phyloP scores from a whole-genome alignment of 2,797 vertebrate genomes.

The Buphagus erythrorhynchus region DNA sequence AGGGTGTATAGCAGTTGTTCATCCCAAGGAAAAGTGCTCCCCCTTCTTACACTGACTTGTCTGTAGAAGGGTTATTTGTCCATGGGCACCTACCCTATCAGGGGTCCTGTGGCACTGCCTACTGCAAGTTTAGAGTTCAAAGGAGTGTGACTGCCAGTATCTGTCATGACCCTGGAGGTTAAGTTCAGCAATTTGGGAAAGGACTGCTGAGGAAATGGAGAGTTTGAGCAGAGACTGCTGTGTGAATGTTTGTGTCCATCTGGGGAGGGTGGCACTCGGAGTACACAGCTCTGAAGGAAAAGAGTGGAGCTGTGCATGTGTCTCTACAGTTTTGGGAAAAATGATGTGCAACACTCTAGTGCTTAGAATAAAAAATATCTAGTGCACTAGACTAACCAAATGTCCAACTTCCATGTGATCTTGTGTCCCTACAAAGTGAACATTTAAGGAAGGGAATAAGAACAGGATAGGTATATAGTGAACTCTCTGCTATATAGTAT shows the following conservation, averaged over 20 bases:
- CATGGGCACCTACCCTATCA: neutral
- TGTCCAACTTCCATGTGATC: neutral
- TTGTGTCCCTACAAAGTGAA: neutral
- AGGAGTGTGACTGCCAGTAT: neutral
- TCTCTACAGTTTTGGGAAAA: neutral
- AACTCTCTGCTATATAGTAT: neutral
- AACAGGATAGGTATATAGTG: neutral
- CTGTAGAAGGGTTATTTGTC: neutral
- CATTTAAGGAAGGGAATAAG: neutral
- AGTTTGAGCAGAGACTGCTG: neutral
- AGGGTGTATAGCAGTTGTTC: neutral
- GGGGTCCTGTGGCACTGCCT: neutral
- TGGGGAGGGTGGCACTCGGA: neutral
- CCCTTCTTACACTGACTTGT: neutral
- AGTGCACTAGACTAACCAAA: neutral
- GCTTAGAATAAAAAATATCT: neutral
- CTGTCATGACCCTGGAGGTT: neutral
- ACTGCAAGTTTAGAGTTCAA: neutral
- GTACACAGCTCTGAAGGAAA: neutral
- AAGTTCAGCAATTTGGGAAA: neutral
- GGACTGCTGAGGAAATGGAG: constrained; percentile 8
- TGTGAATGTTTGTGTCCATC: neutral
- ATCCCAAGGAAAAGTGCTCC: neutral
- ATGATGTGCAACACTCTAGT: neutral
- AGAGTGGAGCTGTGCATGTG: neutral